phyloP scores from a whole-genome alignment of 2,113 vertebrate genomes.

The Entelurus aequoreus region DNA sequence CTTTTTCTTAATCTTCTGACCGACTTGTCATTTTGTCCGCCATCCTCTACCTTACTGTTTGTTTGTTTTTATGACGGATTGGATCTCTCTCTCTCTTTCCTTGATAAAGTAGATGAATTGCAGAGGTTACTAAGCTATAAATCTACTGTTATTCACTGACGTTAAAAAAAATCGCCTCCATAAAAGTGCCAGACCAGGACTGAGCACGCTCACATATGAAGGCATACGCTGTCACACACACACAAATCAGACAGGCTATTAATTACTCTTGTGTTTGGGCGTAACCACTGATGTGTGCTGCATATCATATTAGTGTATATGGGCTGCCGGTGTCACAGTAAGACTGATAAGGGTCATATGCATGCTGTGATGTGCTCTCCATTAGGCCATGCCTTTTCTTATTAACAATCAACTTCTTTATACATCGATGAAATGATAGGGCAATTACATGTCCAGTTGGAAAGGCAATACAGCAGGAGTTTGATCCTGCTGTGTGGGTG shows the following conservation, averaged over 20 bases:
- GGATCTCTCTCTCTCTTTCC: slow-evolving; percentile 24
- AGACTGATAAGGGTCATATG: not conserved
- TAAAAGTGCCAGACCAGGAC: slow-evolving; percentile 40
- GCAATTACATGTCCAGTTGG: not conserved
- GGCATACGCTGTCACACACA: not conserved
- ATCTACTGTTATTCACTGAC: slow-evolving; percentile 58
- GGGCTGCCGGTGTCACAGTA: not conserved
- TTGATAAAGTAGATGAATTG: slow-evolving; percentile 45
- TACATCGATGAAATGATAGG: slow-evolving; percentile 9
- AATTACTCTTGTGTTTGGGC: slow-evolving; percentile 10
- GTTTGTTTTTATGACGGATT: slow-evolving; percentile 31
- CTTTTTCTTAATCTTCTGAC: slow-evolving; percentile 15
- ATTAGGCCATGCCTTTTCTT: not conserved
- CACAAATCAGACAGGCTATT: slow-evolving; percentile 25
- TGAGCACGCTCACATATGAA: slow-evolving; percentile 5
- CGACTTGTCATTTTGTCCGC: slow-evolving; percentile 5
- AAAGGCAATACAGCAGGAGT: not conserved
- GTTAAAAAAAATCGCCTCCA: slow-evolving; percentile 33
- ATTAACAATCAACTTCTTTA: slow-evolving; percentile 10
- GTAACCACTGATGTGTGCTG: not conserved
- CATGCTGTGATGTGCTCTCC: not conserved
- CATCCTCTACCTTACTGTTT: slow-evolving; percentile 21
- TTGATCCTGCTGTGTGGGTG: not conserved
- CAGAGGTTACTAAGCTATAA: slow-evolving; percentile 43
- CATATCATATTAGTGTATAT: slow-evolving; percentile 7